A percentile compares a stretch with the other conserved stretches of the same genome.
Conservation (phyloP, 2,888 invertebrate genomes). For the Xanthorhoe designata region DNA sequence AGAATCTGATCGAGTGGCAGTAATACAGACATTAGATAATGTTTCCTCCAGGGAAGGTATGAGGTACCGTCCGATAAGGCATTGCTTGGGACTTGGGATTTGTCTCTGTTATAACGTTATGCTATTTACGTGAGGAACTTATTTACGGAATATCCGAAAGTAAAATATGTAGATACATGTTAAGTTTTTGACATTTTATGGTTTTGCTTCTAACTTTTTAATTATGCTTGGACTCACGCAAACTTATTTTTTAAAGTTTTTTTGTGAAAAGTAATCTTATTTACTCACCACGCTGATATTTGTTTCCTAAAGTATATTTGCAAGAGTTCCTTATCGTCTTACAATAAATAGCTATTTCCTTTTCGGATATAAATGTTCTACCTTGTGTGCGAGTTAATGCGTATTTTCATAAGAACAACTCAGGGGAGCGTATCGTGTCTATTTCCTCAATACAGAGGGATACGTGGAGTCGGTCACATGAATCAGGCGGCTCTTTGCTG, state of each 20-base stretch:
- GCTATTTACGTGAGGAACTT: constrained; percentile 50
- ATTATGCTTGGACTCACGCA: neutral
- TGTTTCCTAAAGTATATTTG: neutral
- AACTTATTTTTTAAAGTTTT: no score
- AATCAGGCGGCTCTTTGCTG: constrained; percentile 75
- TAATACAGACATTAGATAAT: constrained; percentile 68
- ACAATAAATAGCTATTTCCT: constrained; percentile 30
- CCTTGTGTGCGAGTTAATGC: constrained; percentile 45
- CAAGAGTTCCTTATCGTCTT: constrained; percentile 19
- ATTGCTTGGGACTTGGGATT: constrained; percentile 66
- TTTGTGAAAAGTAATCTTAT: neutral
- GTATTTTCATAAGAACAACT: constrained; percentile 51
- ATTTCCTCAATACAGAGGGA: constrained; percentile 70
- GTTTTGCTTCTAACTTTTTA: neutral
- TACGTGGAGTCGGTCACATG: constrained; percentile 74
- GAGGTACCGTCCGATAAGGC: constrained; percentile 62
- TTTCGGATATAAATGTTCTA: constrained; percentile 38
- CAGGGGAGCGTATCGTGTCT: constrained; percentile 54
- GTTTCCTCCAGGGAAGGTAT: constrained; percentile 64
- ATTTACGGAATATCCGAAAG: constrained; percentile 28
- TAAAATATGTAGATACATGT: neutral
- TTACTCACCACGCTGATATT: neutral
- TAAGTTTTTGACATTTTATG: no score
- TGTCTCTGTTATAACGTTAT: constrained; percentile 57
- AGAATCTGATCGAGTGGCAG: constrained; percentile 65